A percentile compares a stretch with the other conserved stretches of the same genome.
These are phyloP conservation scores for Sitta europaea DNA, from an alignment of 2,113 vertebrate species.

Conservation along the genomic window DNA sequence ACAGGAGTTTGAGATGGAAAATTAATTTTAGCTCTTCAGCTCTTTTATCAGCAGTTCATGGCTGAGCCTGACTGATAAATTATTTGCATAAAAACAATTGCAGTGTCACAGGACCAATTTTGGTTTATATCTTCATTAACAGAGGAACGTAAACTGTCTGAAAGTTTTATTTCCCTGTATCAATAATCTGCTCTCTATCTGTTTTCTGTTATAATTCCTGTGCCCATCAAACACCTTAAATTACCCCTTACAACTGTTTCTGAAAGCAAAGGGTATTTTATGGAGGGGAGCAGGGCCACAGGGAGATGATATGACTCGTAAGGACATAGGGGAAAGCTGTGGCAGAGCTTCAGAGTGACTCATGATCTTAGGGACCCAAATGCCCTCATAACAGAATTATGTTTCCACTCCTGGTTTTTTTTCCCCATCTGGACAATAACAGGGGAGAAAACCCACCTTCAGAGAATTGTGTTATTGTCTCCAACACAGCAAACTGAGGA, in stretches of 20 bases:
- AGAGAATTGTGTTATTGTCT: fast-evolving
- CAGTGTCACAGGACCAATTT: neutral
- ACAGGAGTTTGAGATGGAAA: neutral
- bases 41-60: neutral
- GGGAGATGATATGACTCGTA: neutral
- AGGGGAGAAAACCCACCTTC: neutral
- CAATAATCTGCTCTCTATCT: neutral
- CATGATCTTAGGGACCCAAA: fast-evolving
- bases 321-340: neutral
- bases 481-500: neutral
- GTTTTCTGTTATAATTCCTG: neutral
- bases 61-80: neutral
- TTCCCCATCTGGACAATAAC: neutral
- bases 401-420: neutral
- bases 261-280: neutral
- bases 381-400: neutral
- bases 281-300: neutral
- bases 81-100: neutral
- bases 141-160: neutral
- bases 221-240: neutral
- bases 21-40: neutral
- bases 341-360: neutral
- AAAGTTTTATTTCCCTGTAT: neutral
- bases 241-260: neutral
- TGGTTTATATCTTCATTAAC: conserved; percentile 12